These are phyloP conservation scores for Drosophila insularis DNA, from an alignment of 1,140 invertebrate genomes.

Conservation along the genomic window DNA sequence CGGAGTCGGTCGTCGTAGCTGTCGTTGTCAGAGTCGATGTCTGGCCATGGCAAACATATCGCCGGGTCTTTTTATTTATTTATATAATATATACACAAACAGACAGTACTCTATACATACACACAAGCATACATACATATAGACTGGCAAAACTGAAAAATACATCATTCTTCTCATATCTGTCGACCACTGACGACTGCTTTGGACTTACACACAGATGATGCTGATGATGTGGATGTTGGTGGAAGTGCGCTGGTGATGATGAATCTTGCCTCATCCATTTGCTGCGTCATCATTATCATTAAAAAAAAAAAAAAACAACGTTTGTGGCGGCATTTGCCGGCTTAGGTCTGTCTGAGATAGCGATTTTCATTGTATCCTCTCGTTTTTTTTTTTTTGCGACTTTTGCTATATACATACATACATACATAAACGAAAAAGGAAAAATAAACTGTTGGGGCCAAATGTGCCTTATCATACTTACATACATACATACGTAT, in stretches of 20 bases:
- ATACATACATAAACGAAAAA: background rate
- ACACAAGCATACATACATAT: constrained; percentile 12
- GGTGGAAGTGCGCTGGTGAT: background rate
- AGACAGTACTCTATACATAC: constrained; percentile 27
- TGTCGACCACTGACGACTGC: constrained; percentile 13
- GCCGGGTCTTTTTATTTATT: constrained; percentile 35
- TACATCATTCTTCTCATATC: constrained; percentile 9
- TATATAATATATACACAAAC: constrained; percentile 41
- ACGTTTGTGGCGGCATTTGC: background rate
- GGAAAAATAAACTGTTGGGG: background rate
- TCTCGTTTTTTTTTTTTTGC: background rate
- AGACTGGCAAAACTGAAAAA: background rate
- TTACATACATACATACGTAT: no score
- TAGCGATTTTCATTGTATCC: background rate
- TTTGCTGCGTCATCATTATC: background rate
- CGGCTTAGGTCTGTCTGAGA: constrained; percentile 1
- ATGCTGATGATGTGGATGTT: background rate
- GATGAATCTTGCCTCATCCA: constrained; percentile 4
- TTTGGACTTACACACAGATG: background rate
- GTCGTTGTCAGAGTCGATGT: constrained; percentile 47
- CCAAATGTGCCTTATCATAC: constrained; percentile 2
- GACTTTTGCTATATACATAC: background rate
- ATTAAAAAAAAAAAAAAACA: background rate
- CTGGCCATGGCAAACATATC: constrained; percentile 66
- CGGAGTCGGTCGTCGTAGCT: background rate